Evolutionary conservation across 35 echinoderm and acorn worm species (phyloP).

Genomic region (Diadema setosum): DNA sequence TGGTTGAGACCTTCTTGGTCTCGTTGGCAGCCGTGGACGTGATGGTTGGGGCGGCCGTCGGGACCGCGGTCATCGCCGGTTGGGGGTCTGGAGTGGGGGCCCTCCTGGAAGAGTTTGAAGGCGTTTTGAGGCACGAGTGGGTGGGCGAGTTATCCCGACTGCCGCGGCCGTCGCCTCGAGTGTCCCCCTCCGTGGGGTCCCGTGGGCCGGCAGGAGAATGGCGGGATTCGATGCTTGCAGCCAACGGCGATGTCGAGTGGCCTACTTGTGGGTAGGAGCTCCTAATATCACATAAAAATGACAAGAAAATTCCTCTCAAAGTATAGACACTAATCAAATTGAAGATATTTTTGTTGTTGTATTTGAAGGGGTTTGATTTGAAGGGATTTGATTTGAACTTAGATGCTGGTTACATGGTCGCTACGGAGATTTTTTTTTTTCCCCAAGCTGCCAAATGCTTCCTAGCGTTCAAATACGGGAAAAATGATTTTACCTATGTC

Average conservation of each 20-base stretch:
- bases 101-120: neutral
- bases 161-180: neutral
- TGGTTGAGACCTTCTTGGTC: neutral
- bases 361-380: too few relatives aligned
- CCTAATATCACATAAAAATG: neutral
- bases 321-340: too few relatives aligned
- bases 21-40: constrained; percentile 15
- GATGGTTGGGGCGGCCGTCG: neutral
- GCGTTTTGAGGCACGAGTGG: constrained; percentile 62
- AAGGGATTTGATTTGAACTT: too few relatives aligned
- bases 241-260: neutral
- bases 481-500: too few relatives aligned
- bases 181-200: too few relatives aligned
- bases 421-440: too few relatives aligned
- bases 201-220: neutral
- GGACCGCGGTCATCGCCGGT: neutral
- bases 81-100: neutral
- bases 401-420: too few relatives aligned
- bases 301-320: neutral
- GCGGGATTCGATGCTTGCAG: neutral
- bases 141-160: constrained; percentile 41
- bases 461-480: too few relatives aligned
- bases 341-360: too few relatives aligned
- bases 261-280: constrained; percentile 15
- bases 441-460: too few relatives aligned